These are phyloP conservation scores for Capromys pilorides DNA, from an alignment of 2,797 vertebrate species.

Conservation along the genomic window DNA sequence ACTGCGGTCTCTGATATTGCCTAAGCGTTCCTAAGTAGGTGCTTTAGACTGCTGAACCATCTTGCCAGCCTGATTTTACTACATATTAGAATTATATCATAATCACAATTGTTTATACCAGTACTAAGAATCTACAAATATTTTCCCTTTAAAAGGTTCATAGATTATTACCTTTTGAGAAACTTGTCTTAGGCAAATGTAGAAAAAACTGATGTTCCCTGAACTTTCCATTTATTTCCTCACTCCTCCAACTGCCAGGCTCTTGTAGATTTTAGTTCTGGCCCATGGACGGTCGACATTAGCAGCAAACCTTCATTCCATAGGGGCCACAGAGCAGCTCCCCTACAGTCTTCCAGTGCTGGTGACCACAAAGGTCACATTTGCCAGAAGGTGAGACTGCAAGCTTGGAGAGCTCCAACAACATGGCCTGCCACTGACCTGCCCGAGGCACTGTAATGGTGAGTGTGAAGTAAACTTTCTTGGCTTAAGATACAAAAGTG, in stretches of 20 bases:
- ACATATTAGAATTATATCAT: background rate
- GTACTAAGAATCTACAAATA: background rate
- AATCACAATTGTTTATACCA: slow-evolving; percentile 29
- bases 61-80: too few species aligned
- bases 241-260: background rate
- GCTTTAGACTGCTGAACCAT: too few species aligned
- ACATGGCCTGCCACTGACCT: background rate
- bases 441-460: background rate
- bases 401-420: background rate
- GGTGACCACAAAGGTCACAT: background rate
- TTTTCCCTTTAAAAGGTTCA: background rate
- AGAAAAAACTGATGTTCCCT: background rate
- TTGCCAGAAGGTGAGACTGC: background rate
- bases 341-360: background rate
- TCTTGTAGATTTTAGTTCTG: background rate
- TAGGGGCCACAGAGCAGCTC: background rate
- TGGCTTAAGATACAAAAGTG: background rate
- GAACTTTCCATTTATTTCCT: background rate
- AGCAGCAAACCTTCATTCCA: background rate
- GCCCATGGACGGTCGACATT: background rate
- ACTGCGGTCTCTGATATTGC: too few species aligned
- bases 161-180: background rate
- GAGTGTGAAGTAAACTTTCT: background rate
- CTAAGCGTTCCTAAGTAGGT: too few species aligned
- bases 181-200: background rate